A percentile compares a stretch with the other conserved stretches of the same genome.
Evolutionary conservation across 2,113 vertebrate genomes (phyloP).

Genomic region (Aphyosemion australe): DNA sequence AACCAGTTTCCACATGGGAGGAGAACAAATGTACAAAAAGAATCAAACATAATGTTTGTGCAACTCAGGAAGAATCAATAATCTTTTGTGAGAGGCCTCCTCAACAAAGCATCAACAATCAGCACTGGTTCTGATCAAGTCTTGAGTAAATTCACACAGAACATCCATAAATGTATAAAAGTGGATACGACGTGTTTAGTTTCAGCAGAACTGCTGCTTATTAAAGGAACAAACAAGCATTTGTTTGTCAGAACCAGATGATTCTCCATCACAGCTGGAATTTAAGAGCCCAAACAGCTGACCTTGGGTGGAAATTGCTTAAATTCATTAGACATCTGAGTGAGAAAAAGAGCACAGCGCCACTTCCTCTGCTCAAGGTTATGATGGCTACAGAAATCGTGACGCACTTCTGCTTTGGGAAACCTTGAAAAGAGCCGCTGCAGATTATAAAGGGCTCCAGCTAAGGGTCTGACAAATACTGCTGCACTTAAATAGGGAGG

Average conservation of each 20-base stretch:
- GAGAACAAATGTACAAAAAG: background rate
- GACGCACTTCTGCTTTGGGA: conserved; percentile 15
- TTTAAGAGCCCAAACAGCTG: background rate
- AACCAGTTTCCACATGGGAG: conserved; percentile 39
- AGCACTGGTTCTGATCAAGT: conserved; percentile 37
- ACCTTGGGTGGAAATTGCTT: conserved; percentile 45
- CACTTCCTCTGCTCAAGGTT: conserved; percentile 45
- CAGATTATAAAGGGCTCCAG: conserved; percentile 26
- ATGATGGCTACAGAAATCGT: conserved; percentile 10
- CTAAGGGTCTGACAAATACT: background rate
- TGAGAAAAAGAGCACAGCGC: conserved; percentile 27
- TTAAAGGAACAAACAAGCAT: background rate
- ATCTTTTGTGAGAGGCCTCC: conserved; percentile 29
- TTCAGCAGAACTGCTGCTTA: background rate
- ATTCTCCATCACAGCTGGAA: conserved; percentile 18
- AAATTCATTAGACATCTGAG: conserved; percentile 24
- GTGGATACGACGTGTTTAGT: background rate
- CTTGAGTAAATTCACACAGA: conserved; percentile 18
- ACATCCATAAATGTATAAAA: conserved; percentile 15
- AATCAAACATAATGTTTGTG: conserved; percentile 58
- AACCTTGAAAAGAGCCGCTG: conserved; percentile 32
- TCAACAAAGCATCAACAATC: conserved; percentile 27
- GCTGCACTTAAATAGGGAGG: conserved; percentile 10
- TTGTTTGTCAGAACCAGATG: conserved; percentile 13
- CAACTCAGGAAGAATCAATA: conserved; percentile 65